Percentiles rank a stretch among this genome's conserved stretches.
phyloP scores from a whole-genome alignment of 2,888 invertebrate species.

The Tholera decimalis region DNA sequence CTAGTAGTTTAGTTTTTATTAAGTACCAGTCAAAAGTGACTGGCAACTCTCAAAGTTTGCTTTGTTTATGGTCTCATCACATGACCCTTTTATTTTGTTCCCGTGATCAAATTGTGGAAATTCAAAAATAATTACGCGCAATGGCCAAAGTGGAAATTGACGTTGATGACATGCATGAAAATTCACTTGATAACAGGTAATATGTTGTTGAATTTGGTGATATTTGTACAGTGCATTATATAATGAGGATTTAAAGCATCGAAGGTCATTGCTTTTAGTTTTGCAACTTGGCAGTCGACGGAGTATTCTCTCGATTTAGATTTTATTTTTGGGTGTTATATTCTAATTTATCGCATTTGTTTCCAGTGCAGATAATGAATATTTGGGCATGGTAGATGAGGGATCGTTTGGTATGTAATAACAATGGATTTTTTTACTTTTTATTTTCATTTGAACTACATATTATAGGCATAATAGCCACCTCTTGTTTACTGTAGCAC shows the following conservation, averaged over 20 bases:
- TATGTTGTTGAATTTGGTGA: slow-evolving; percentile 62
- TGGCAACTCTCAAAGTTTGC: slow-evolving; percentile 55
- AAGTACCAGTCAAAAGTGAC: neutral
- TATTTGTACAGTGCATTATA: slow-evolving; percentile 76
- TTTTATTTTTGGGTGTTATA: slow-evolving; percentile 64
- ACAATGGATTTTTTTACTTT: slow-evolving; percentile 12
- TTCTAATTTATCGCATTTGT: slow-evolving; percentile 69
- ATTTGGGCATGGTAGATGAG: slow-evolving; percentile 87
- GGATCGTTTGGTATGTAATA: slow-evolving; percentile 82
- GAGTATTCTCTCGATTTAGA: slow-evolving; percentile 67
- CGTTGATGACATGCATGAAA: slow-evolving; percentile 91
- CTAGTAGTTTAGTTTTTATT: slow-evolving; percentile 3
- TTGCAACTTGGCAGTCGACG: slow-evolving; percentile 83
- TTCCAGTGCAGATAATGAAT: slow-evolving; percentile 89
- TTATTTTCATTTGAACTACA: slow-evolving; percentile 3
- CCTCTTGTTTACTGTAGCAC: slow-evolving; percentile 53
- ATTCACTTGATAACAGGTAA: slow-evolving; percentile 93
- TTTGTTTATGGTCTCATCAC: slow-evolving; percentile 90
- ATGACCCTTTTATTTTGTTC: slow-evolving; percentile 94
- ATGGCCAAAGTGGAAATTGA: slow-evolving; percentile 91
- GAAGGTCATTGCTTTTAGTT: slow-evolving; percentile 86
- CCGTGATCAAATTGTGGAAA: slow-evolving; percentile 94
- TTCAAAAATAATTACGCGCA: slow-evolving; percentile 92
- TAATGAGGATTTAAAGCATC: slow-evolving; percentile 79
- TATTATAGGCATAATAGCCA: neutral